Base-by-base conservation (phyloP, 1,140 invertebrate species). In the Pygmarrhopalites habei region DNA sequence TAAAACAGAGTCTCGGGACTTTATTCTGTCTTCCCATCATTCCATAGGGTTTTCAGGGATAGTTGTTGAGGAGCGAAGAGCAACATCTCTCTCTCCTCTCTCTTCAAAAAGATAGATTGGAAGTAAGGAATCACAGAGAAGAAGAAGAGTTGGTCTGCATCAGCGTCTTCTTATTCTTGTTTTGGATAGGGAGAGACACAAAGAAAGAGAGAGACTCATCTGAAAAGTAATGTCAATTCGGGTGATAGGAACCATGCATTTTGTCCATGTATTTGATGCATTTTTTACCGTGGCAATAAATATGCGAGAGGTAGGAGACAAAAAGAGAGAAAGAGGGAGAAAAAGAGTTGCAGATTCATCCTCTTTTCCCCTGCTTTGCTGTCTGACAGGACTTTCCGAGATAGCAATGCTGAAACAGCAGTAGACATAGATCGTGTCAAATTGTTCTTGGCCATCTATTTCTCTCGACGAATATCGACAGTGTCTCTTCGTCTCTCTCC, bases 181-280 rank as follows among this genome's bases (percentile, higher is more conserved):
- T 15, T 57, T 35, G 30, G 25, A 23, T 57, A 15, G 19, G 35
- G 35, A 39, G 10, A 10, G 4, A 21, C 21, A n/a, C 44, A 46
- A 21, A 46, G n/a, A 46, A 21, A 21, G 44, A 46, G 44, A 46
- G 21, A 46, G 60, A 43, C 39, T 62, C 60, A 57, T 66, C 60
- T 58, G 47, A 28, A 59, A 63, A 63, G 55, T 67, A 60, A 60
- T 47, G 66, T 67, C 66, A 67, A 58, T 61, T 61, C 35, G 41
- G 41, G 39, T 64, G 66, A 67, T 67, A 61, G 66, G 57, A 30
- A 32, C 49, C 51, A 62, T 67, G 62, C 58, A 67, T 67, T 67
- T 64, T 67, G 66, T 67, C 61, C 61, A n/a, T 67, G 66, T 67
- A 64, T 67, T 67, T 67, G 66, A 67, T 67, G 66, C 66, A 67